phyloP scores from a whole-genome alignment of 2,113 vertebrate genomes.

The Sinocyclocheilus maitianheensis region DNA sequence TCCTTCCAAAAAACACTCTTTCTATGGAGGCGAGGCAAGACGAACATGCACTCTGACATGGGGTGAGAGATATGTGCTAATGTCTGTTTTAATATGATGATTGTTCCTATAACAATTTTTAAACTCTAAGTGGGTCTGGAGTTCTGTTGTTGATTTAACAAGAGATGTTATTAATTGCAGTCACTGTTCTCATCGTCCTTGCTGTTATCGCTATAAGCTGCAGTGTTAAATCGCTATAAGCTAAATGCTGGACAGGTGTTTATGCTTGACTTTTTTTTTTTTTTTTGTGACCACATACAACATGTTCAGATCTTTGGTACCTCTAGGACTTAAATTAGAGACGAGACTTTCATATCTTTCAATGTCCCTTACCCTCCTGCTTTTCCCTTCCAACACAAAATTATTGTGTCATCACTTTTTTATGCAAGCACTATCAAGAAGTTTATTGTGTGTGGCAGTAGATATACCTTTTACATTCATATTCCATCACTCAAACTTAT shows the following conservation, averaged over 20 bases:
- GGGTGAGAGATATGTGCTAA: slow-evolving; percentile 65
- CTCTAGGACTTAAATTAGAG: slow-evolving; percentile 25
- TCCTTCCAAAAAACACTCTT: slow-evolving; percentile 61
- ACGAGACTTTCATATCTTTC: background rate
- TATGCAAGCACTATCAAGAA: slow-evolving; percentile 53
- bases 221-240: no score
- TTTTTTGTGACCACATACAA: slow-evolving; percentile 13
- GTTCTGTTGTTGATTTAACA: slow-evolving; percentile 68
- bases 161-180: slow-evolving; percentile 64
- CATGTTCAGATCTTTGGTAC: background rate
- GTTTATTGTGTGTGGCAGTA: slow-evolving; percentile 1
- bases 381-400: background rate
- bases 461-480: slow-evolving; percentile 22
- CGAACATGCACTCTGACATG: slow-evolving; percentile 43
- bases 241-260: background rate
- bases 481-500: background rate
- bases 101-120: slow-evolving; percentile 79
- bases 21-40: slow-evolving; percentile 57
- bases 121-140: slow-evolving; percentile 74
- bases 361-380: background rate
- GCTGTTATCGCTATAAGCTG: slow-evolving; percentile 66
- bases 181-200: slow-evolving; percentile 77
- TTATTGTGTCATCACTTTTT: slow-evolving; percentile 5
- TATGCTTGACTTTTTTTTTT: slow-evolving; percentile 12
- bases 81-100: slow-evolving; percentile 79